Percentiles rank a stretch among this genome's conserved stretches.
These are phyloP conservation scores for Leucania comma DNA, from an alignment of 2,888 invertebrate species.

Conservation along the genomic window DNA sequence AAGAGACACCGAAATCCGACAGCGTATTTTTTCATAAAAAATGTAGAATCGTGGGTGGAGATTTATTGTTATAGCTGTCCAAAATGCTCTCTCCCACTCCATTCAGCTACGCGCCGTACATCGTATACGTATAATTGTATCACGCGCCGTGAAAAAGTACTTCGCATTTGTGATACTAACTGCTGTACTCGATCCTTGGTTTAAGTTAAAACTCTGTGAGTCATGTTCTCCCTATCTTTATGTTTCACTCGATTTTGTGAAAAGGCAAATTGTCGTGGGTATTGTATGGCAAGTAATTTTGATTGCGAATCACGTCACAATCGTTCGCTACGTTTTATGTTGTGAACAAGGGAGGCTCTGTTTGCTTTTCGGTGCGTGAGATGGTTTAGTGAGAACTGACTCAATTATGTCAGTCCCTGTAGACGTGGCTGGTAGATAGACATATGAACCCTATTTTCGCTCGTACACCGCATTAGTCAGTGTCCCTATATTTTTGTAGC, in stretches of 20 bases:
- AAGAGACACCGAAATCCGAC: conserved; percentile 31
- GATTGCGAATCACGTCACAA: conserved; percentile 72
- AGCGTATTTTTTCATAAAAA: conserved; percentile 42
- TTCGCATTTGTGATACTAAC: conserved; percentile 58
- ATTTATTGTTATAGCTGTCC: conserved; percentile 56
- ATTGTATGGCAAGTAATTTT: conserved; percentile 63
- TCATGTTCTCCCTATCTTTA: conserved; percentile 41
- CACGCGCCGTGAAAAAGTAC: conserved; percentile 48
- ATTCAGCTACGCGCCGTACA: conserved; percentile 42
- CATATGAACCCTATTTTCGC: conserved; percentile 18
- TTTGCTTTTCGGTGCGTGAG: conserved; percentile 69
- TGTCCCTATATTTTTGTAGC: conserved; percentile 9
- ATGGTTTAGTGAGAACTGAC: conserved; percentile 62
- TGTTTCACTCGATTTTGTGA: conserved; percentile 39
- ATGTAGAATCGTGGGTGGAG: conserved; percentile 36
- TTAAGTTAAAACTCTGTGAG: conserved; percentile 42
- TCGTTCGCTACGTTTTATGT: conserved; percentile 72
- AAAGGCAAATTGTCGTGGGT: conserved; percentile 31
- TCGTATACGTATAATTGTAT: conserved; percentile 53
- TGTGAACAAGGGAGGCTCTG: conserved; percentile 64
- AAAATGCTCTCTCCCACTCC: conserved; percentile 40
- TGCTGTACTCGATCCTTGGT: conserved; percentile 45
- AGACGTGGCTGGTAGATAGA: conserved; percentile 24
- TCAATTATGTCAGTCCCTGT: conserved; percentile 44
- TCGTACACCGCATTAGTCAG: conserved; percentile 11